Evolutionary conservation across 37 sponge, comb jelly and placozoan genomes (phyloP), one percentile per base, ranked within the genome.

Genomic region (Beroe forskalii): DNA sequence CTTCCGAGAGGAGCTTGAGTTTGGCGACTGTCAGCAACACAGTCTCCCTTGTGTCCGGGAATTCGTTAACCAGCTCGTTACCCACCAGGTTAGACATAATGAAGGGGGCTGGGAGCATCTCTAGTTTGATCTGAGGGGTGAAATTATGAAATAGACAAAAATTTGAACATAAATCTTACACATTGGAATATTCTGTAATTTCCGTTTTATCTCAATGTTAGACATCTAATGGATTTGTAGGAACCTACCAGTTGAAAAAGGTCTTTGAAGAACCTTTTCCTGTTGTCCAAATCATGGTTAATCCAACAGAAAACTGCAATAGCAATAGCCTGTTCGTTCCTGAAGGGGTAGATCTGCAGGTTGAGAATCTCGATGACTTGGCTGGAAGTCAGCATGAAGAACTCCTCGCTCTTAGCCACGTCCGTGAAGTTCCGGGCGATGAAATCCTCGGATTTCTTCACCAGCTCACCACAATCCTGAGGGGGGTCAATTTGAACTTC

Each of bases 351-450:
- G 8, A 36, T 72, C 75, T 72, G 75, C 12, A 38, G 37, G 40
- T 72, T 37, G 4, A 72, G 31, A 22, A 72, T 72, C 39, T 72
- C 75, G 9, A 19, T 30, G 6, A 72, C 75, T 72, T 72, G 75
- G 22, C 20, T 37, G 40, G 6, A 72, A 2, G 37, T 30, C 22
- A 72, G 39, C 75, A 72, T 72, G 37, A 37, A 72, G 75, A 72
- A 72, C 40, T 72, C 75, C 22, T 72, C 75, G 20, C 75, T 38
- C 30, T 72, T 72, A 3, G 75, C 40, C 8, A 72, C 75, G 75
- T 72, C 75, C 19, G 75, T 72, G 20, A 72, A 72, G 75, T 72
- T 72, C 23, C 75, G 75, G 9, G 75, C 75, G 8, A 72, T 72
- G 30, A 72, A 72, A 20, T 72, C 75, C 40, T 72, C 75, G 22